Percentiles rank a stretch among this genome's conserved stretches.
Evolutionary conservation across 2,113 vertebrate species (phyloP).

Genomic region (Chionis minor): DNA sequence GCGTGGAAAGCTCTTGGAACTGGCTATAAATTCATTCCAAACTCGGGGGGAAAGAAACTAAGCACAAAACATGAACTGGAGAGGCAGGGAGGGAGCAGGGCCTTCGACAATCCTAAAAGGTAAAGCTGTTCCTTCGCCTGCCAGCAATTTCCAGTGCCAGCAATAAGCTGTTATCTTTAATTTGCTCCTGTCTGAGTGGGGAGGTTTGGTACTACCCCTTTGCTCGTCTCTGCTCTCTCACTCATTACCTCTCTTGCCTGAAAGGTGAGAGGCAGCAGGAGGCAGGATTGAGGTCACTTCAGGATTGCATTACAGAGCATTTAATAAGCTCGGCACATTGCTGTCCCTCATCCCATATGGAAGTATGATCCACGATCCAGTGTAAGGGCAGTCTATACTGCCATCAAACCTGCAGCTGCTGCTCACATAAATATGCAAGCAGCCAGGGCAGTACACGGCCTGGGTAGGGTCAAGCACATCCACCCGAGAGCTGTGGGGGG

Average conservation of each 20-base stretch:
- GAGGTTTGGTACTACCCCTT: not conserved
- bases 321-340: not conserved
- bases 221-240: not conserved
- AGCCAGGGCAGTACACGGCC: accelerated
- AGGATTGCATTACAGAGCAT: not conserved
- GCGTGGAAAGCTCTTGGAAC: not conserved
- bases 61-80: not conserved
- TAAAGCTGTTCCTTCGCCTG: not conserved
- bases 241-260: not conserved
- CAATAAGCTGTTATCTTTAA: not conserved
- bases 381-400: not conserved
- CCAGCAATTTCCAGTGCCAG: not conserved
- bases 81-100: not conserved
- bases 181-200: not conserved
- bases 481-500: accelerated
- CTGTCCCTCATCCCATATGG: not conserved
- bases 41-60: not conserved
- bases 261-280: conserved; percentile 33
- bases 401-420: not conserved
- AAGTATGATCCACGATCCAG: not conserved
- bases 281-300: not conserved
- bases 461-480: not conserved
- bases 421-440: accelerated
- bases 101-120: not conserved
- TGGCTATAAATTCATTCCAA: not conserved